phyloP scores from a whole-genome alignment of 1,140 invertebrate genomes.

The Cydia pomonella region DNA sequence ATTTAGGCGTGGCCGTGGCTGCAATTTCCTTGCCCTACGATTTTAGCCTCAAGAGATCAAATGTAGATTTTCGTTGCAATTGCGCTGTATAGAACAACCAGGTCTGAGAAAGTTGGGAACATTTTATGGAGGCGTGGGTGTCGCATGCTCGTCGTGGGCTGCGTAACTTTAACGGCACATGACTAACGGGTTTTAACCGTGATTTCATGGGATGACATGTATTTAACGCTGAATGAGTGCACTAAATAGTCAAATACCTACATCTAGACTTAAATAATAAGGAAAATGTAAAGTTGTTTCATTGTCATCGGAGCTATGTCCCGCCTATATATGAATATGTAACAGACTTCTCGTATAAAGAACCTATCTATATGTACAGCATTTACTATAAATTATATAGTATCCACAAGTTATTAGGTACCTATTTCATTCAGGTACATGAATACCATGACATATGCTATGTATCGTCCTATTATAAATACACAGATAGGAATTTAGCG shows the following conservation, averaged over 20 bases:
- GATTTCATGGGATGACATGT: constrained; percentile 24
- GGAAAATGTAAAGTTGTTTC: not conserved
- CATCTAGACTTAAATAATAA: not conserved
- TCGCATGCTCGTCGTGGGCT: constrained; percentile 9
- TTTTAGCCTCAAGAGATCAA: not conserved
- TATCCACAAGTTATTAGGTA: too few species aligned
- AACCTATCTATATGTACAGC: too few species aligned
- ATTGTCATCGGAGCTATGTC: not conserved
- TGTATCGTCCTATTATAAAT: too few species aligned
- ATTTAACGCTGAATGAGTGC: not conserved
- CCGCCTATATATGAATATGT: not conserved
- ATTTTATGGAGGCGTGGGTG: constrained; percentile 27
- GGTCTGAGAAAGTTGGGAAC: constrained; percentile 11
- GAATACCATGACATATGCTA: too few species aligned
- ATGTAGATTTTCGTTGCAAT: not conserved
- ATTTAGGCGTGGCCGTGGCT: not conserved
- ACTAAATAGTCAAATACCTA: not conserved
- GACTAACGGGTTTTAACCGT: constrained; percentile 32
- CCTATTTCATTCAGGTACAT: too few species aligned
- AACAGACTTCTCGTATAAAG: too few species aligned
- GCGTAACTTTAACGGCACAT: constrained; percentile 28
- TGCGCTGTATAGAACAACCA: not conserved
- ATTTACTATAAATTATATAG: too few species aligned
- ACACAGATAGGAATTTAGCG: too few species aligned
- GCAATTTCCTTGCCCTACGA: not conserved